A percentile compares a stretch with the other conserved stretches of the same genome.
phyloP scores from a whole-genome alignment of 1,140 invertebrate genomes.

The Thalassaphorura encarpata region DNA sequence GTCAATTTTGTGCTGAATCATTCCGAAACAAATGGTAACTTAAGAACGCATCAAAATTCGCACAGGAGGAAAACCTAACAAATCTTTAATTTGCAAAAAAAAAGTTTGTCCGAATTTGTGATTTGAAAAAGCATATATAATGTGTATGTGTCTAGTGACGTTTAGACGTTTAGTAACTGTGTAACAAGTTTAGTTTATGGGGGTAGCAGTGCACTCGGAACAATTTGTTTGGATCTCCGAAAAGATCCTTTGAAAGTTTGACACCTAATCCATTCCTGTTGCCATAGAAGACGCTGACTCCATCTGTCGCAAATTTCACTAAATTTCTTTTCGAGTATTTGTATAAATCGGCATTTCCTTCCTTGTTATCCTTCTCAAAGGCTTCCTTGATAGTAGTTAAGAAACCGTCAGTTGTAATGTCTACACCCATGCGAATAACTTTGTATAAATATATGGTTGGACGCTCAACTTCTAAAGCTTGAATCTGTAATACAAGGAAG shows the following conservation, averaged over 20 bases:
- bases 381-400: not conserved
- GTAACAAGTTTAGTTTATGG: slow-evolving; percentile 1
- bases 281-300: not conserved
- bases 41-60: not conserved
- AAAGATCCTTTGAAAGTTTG: not conserved
- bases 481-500: not conserved
- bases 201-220: slow-evolving; percentile 7
- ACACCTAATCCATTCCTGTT: slow-evolving; percentile 2
- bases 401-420: slow-evolving; percentile 3
- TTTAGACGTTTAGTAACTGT: too few relatives aligned
- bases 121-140: too few relatives aligned
- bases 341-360: not conserved
- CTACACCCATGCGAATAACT: not conserved
- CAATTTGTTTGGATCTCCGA: not conserved
- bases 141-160: too few relatives aligned
- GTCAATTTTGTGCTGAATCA: too few relatives aligned
- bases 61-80: not conserved
- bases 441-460: slow-evolving; percentile 5
- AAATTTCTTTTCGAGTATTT: not conserved
- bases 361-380: not conserved
- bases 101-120: not conserved
- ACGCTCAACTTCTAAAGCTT: slow-evolving; percentile 1
- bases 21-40: too few relatives aligned
- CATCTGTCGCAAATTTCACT: slow-evolving; percentile 2
- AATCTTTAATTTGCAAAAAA: not conserved